Conservation (phyloP, 2,113 vertebrate species). For the Chaetodon trifascialis region DNA sequence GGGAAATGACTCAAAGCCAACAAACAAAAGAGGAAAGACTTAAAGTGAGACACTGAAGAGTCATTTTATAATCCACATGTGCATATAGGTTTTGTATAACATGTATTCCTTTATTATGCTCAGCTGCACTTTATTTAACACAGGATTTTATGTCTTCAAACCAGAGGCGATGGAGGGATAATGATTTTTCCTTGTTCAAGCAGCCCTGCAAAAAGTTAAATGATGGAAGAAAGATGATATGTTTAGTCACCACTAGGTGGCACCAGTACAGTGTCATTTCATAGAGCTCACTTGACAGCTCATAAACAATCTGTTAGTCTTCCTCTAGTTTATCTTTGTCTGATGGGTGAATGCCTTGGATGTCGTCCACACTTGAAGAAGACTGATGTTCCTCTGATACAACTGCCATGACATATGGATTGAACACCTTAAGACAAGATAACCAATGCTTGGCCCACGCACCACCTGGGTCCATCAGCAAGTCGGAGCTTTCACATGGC, state of each 20-base stretch:
- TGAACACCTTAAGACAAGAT: background rate
- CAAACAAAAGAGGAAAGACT: background rate
- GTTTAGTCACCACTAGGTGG: conserved; percentile 47
- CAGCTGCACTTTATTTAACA: background rate
- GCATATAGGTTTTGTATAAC: background rate
- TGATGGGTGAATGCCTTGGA: background rate
- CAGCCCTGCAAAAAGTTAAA: background rate
- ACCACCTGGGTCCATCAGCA: background rate
- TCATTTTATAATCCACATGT: background rate
- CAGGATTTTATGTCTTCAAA: background rate
- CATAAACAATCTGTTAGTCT: background rate
- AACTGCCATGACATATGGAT: background rate
- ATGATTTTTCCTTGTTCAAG: background rate
- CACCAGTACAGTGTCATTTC: conserved; percentile 28
- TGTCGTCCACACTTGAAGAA: background rate
- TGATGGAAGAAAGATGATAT: background rate
- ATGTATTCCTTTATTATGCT: background rate
- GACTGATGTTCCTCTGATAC: background rate
- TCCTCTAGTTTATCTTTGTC: background rate
- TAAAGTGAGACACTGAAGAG: background rate
- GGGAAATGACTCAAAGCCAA: background rate
- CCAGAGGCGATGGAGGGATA: background rate
- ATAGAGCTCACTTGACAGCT: background rate
- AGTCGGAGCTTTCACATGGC: background rate
- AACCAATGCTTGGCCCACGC: background rate